Evolutionary conservation across 2,888 invertebrate species (phyloP), one percentile per base, ranked within the genome.

Genomic region (Andrena marginata): DNA sequence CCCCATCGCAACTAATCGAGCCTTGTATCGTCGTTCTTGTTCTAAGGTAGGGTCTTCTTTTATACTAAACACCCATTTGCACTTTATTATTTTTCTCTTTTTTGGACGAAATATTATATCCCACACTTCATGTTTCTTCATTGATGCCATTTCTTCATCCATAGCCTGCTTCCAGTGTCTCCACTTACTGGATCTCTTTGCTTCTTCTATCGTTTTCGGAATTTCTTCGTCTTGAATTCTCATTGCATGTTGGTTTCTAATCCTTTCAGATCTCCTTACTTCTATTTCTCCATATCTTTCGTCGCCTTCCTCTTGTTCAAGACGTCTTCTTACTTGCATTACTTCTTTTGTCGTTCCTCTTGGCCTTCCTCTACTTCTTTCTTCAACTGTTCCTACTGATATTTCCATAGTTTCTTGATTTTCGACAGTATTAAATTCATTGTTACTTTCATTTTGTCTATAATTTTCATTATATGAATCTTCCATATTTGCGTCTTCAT

Each of bases 81-180:
- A 29, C 0, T 79, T 75, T 1, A 69, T 79, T 3, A 74, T 7
- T 0, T 13, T 69, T 16, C 51, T 75, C 0, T 31, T 7, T 2
- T 20, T 59, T 4, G 68, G 78, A 2, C 63, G 56, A 2, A 33
- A n/a, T 1, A 78, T 56, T 0, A 64, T 0, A 5, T 69, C 51
- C 75, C 69, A 78, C 0, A 78, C 56, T 20, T 62, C 4, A 56
- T 78, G 68, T 33, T 62, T 42, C 6, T 42, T 10, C 33, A 78
- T 62, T 23, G 72, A 78, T 20, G 6, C 10, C 26, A 80, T 26
- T 5, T 80, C 76, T 1, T 71, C 63, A 26, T 35, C 8, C 29
- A 77, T 80, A 2, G 76, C 77, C 10, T 72, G 4, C 49, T 10
- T 67, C 73, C 74, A 81, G 1, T 60, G 1, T 23, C 16, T 6